Percentiles rank a stretch among this genome's conserved stretches.
Conservation (phyloP, 1,140 invertebrate species). For the Xylocopa sonorina region DNA sequence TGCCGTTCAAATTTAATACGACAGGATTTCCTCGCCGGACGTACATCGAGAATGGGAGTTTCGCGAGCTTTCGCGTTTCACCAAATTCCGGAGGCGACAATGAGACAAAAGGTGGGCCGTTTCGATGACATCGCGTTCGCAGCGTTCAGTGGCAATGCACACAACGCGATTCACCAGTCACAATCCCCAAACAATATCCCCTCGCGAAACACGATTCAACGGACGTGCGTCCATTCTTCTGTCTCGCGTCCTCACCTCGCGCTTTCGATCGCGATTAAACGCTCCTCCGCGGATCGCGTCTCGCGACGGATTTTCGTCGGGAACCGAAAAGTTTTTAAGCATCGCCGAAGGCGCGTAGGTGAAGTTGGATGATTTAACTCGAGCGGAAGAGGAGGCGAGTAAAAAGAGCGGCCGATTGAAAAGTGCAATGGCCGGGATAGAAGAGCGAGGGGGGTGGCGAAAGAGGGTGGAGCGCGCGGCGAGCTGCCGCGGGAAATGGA, state of each 20-base stretch:
- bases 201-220: too few species aligned
- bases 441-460: background rate
- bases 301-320: background rate
- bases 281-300: background rate
- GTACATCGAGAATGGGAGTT: too few species aligned
- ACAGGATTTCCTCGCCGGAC: background rate
- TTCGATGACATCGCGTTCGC: too few species aligned
- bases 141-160: too few species aligned
- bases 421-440: slow-evolving; percentile 28
- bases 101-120: too few species aligned
- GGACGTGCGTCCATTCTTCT: too few species aligned
- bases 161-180: too few species aligned
- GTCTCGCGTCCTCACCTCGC: too few species aligned
- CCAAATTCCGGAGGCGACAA: too few species aligned
- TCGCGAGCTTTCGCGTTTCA: too few species aligned
- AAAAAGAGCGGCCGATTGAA: slow-evolving; percentile 36
- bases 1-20: background rate
- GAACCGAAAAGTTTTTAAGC: slow-evolving; percentile 26
- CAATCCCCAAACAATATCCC: too few species aligned
- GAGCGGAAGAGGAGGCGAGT: background rate
- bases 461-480: too few species aligned
- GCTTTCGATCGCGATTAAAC: slow-evolving; percentile 1
- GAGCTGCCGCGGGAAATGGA: slow-evolving; percentile 51
- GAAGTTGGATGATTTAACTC: slow-evolving; percentile 34
- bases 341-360: slow-evolving; percentile 21